Conservation (phyloP, 2,113 vertebrate species). For the Paratilapia polleni region DNA sequence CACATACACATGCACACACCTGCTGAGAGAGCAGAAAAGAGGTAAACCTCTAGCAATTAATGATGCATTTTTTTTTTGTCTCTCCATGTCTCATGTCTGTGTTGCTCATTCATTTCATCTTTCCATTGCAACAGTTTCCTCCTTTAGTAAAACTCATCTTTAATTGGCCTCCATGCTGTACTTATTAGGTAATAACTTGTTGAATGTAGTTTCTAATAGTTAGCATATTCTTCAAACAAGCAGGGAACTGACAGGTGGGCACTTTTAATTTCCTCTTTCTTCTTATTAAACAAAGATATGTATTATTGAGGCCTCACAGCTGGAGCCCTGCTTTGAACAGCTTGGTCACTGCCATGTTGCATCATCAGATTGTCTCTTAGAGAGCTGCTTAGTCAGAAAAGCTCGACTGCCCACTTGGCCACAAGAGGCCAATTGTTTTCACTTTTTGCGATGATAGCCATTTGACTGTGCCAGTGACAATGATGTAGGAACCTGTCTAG, state of each 20-base stretch:
- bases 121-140: background rate
- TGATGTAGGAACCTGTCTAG: conserved; percentile 2
- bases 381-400: conserved; percentile 8
- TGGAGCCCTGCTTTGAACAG: conserved; percentile 37
- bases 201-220: conserved; percentile 32
- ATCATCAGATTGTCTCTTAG: conserved; percentile 20
- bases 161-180: background rate
- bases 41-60: conserved; percentile 23
- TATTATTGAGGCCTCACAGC: conserved; percentile 33
- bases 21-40: conserved; percentile 18
- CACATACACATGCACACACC: background rate
- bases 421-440: conserved; percentile 28
- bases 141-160: conserved; percentile 16
- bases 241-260: background rate
- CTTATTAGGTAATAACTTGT: conserved; percentile 44
- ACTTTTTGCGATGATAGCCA: conserved; percentile 10
- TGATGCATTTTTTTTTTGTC: conserved; percentile 34
- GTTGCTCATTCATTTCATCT: background rate
- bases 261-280: conserved; percentile 41
- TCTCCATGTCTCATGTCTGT: background rate
- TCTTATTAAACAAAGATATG: conserved; percentile 39
- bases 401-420: background rate
- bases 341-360: conserved; percentile 29
- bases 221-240: conserved; percentile 15
- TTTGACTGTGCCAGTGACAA: conserved; percentile 9